A percentile compares a stretch with the other conserved stretches of the same genome.
phyloP scores from a whole-genome alignment of 92 coral and sea anemone genomes.

The Zoanthus gigantus region DNA sequence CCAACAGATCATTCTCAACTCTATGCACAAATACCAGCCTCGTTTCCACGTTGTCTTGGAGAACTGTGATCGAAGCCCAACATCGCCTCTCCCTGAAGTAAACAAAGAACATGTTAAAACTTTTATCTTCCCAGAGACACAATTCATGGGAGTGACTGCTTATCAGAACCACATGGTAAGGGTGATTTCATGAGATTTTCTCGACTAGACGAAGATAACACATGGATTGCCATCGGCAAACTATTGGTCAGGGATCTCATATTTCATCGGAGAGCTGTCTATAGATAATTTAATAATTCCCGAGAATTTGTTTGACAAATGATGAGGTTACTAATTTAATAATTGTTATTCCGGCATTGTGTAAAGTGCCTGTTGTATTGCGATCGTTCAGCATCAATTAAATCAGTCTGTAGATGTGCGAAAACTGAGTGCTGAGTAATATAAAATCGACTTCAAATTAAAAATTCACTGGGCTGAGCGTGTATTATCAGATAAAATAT shows the following conservation, averaged over 20 bases:
- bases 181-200: constrained; percentile 25
- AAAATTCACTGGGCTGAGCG: neutral
- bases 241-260: neutral
- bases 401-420: neutral
- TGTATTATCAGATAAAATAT: neutral
- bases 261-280: constrained; percentile 34
- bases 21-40: constrained; percentile 99
- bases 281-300: constrained; percentile 31
- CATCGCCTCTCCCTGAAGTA: constrained; percentile 20
- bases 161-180: constrained; percentile 97
- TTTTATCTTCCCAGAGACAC: constrained; percentile 36
- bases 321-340: constrained; percentile 3
- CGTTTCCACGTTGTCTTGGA: constrained; percentile 97
- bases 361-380: neutral
- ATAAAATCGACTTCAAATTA: neutral
- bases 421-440: constrained; percentile 4
- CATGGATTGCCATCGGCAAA: neutral
- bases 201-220: constrained; percentile 4
- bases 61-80: constrained; percentile 69
- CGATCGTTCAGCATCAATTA: neutral
- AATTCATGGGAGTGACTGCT: constrained; percentile 97
- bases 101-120: constrained; percentile 37
- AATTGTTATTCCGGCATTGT: constrained; percentile 10
- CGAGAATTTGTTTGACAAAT: constrained; percentile 36
- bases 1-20: constrained; percentile 90